A percentile compares a stretch with the other conserved stretches of the same genome.
These are phyloP conservation scores for Pterobdella sp. DNA, from an alignment of 2,888 invertebrate species.

Conservation along the genomic window DNA sequence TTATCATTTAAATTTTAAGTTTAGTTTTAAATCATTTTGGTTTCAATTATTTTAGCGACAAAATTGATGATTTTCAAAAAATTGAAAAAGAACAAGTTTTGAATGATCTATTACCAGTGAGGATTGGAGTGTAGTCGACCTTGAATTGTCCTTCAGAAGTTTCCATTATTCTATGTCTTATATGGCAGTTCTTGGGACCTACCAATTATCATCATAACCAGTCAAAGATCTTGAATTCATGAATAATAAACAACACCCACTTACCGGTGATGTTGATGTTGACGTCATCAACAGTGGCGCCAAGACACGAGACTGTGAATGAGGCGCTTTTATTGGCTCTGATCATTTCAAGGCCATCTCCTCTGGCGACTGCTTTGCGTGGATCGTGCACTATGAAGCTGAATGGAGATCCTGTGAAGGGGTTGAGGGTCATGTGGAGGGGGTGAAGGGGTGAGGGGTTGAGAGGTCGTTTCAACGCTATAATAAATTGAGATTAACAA, in stretches of 20 bases:
- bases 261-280: conserved; percentile 56
- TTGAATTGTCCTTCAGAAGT: conserved; percentile 24
- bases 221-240: neutral
- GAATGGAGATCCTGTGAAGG: conserved; percentile 44
- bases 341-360: conserved; percentile 78
- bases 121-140: conserved; percentile 31
- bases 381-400: conserved; percentile 50
- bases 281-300: conserved; percentile 44
- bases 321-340: conserved; percentile 76
- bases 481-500: too few species aligned
- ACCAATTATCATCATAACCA: neutral
- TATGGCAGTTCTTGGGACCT: conserved; percentile 26
- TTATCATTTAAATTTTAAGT: too few species aligned
- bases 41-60: too few species aligned
- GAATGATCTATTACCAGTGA: conserved; percentile 33
- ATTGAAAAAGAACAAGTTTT: too few species aligned
- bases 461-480: too few species aligned
- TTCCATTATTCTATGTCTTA: conserved; percentile 12
- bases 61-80: too few species aligned
- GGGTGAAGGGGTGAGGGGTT: too few species aligned
- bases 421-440: too few species aligned
- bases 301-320: conserved; percentile 79
- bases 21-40: too few species aligned
- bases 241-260: neutral
- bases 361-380: conserved; percentile 63